Base-by-base conservation (phyloP, 2,797 vertebrate species). In the Crenuchus spilurus region DNA sequence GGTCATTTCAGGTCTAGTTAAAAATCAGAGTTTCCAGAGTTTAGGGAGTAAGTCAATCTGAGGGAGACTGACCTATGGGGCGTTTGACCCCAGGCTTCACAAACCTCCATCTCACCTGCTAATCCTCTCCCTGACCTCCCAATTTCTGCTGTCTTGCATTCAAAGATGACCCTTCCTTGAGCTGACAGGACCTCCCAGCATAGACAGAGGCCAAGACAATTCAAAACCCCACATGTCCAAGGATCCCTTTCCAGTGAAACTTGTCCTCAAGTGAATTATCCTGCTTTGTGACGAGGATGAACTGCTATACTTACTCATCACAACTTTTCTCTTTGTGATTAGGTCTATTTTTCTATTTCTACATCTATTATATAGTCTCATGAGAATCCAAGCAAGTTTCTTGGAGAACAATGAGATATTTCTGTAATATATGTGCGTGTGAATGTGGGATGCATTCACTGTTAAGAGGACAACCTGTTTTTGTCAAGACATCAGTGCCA, bases 31-130 rank as follows among this genome's bases (percentile, higher is more conserved):
- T 8, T 68, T 35, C 18, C 6, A 70, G 77, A 77, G 82, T 84
- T 78, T 82, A 80, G 76, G 85, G 81, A 84, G 80, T 90, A 87
- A 91, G 87, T 89, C 86, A 85, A n/a, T 33, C 2, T 22, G 71
- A 77, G 30, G 77, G 57, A 77, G 72, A 62, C 33, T 82, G 72
- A 77, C 74, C 81, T 69, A 76, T 80, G 52, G 73, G 49, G 55
- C 55, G 68, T 77, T 71, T 84, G 87, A 90, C 86, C 86, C 76
- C 63, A 67, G 78, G 74, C 84, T 77, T 83, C 77, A 72, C 78
- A 83, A 78, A 75, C 65, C 79, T 60, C 76, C 62, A 48, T 80
- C 74, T 82, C 64, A 81, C 79, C 75, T 75, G 78, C 78, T 89
- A 86, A 88, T 89, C 84, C 82, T 83, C 70, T 84, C 81, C 63